Conservation (phyloP, 2,113 vertebrate genomes). For the Gallinago undulata region DNA sequence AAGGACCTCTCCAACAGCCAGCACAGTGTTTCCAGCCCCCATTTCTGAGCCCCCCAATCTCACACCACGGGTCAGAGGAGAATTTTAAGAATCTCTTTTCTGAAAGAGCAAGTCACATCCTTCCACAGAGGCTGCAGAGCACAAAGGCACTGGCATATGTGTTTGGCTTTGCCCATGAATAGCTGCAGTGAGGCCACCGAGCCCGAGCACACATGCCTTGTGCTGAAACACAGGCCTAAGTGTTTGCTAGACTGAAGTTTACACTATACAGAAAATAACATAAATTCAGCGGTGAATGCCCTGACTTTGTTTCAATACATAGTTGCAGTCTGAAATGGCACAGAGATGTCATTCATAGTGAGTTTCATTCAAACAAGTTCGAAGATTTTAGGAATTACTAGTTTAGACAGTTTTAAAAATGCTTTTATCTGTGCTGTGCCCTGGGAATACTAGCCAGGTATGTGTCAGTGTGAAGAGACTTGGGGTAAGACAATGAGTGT, state of each 20-base stretch:
- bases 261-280: not conserved
- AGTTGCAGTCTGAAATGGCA: not conserved
- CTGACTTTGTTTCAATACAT: not conserved
- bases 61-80: not conserved
- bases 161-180: constrained; percentile 23
- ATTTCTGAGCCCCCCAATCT: not conserved
- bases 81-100: not conserved
- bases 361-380: not conserved
- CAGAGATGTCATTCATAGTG: not conserved
- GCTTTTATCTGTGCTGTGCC: not conserved
- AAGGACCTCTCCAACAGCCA: not conserved
- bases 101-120: not conserved
- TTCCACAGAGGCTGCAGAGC: not conserved
- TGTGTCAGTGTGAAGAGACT: not conserved
- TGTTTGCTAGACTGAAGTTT: not conserved
- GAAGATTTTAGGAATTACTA: not conserved
- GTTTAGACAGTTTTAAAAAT: not conserved
- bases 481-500: rapidly evolving
- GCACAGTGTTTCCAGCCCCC: not conserved
- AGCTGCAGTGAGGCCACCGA: not conserved
- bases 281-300: not conserved
- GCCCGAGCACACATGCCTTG: not conserved
- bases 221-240: not conserved
- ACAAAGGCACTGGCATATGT: not conserved
- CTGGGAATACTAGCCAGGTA: not conserved